A percentile compares a stretch with the other conserved stretches of the same genome.
Evolutionary conservation across 1,140 invertebrate species (phyloP).

Genomic region (Saxidomus purpurata): DNA sequence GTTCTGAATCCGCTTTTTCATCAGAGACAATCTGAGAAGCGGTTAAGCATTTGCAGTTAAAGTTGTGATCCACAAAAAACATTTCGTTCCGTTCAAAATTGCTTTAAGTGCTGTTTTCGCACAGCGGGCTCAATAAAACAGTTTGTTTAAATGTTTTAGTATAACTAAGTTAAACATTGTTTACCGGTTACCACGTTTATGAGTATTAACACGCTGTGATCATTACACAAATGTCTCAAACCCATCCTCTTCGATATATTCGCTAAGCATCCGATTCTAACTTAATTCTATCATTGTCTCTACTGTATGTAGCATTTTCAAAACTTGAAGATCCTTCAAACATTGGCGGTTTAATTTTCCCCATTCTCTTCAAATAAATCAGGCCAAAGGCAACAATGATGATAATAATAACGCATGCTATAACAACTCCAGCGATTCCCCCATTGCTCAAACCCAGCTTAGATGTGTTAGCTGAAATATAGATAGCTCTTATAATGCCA

Average conservation of each 20-base stretch:
- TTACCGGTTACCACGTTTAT: too few species aligned
- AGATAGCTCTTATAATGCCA: too few species aligned
- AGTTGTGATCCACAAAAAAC: too few species aligned
- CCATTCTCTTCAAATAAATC: slow-evolving; percentile 21
- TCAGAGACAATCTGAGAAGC: too few species aligned
- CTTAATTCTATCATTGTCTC: slow-evolving; percentile 3
- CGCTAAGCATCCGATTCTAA: slow-evolving; percentile 38
- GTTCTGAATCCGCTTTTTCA: too few species aligned
- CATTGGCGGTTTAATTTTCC: not conserved
- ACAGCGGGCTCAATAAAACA: too few species aligned
- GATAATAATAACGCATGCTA: slow-evolving; percentile 18
- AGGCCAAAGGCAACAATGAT: not conserved
- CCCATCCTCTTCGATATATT: not conserved
- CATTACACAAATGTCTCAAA: not conserved
- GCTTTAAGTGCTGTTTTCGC: too few species aligned
- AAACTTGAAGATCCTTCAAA: slow-evolving; percentile 10
- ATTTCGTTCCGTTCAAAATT: too few species aligned
- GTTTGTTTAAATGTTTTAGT: too few species aligned
- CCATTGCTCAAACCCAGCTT: slow-evolving; percentile 7
- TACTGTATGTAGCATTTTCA: slow-evolving; percentile 45
- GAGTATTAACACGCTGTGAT: not conserved
- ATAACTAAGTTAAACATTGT: too few species aligned
- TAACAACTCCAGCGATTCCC: slow-evolving; percentile 33
- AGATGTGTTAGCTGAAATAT: not conserved
- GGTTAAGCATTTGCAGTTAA: too few species aligned